phyloP scores from a whole-genome alignment of 1,140 invertebrate species.

The Meteorus sp. region DNA sequence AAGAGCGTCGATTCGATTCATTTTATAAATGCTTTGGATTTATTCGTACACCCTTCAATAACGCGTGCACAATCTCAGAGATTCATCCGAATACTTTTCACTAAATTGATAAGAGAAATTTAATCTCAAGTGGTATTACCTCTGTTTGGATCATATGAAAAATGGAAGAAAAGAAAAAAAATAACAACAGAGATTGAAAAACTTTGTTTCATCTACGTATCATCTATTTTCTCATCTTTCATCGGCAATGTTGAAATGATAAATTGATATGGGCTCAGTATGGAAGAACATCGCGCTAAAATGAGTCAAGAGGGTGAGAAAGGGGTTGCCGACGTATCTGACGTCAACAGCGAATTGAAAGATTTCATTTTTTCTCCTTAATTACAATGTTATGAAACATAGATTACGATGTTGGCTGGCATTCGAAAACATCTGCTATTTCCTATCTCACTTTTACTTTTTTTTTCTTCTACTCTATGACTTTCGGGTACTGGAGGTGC shows the following conservation, averaged over 20 bases:
- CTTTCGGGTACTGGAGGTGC: constrained; percentile 9
- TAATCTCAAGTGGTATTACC: background rate
- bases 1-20: constrained; percentile 46
- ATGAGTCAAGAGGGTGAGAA: too few species aligned
- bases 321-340: background rate
- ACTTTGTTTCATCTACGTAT: too few species aligned
- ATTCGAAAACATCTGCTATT: constrained; percentile 59
- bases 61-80: background rate
- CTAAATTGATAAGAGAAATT: background rate
- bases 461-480: constrained; percentile 2
- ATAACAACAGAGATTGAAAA: too few species aligned
- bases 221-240: too few species aligned
- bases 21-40: constrained; percentile 20
- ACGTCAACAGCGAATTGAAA: constrained; percentile 26
- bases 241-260: too few species aligned
- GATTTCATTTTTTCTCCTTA: constrained; percentile 53
- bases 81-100: background rate
- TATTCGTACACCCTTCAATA: background rate
- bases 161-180: too few species aligned
- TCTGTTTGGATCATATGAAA: background rate
- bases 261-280: too few species aligned
- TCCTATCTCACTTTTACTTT: constrained; percentile 31
- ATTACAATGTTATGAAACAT: constrained; percentile 59
- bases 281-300: too few species aligned
- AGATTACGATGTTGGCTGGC: constrained; percentile 57